These are phyloP conservation scores for Syngnathus scovelli DNA, from an alignment of 2,113 vertebrate species.

Conservation along the genomic window DNA sequence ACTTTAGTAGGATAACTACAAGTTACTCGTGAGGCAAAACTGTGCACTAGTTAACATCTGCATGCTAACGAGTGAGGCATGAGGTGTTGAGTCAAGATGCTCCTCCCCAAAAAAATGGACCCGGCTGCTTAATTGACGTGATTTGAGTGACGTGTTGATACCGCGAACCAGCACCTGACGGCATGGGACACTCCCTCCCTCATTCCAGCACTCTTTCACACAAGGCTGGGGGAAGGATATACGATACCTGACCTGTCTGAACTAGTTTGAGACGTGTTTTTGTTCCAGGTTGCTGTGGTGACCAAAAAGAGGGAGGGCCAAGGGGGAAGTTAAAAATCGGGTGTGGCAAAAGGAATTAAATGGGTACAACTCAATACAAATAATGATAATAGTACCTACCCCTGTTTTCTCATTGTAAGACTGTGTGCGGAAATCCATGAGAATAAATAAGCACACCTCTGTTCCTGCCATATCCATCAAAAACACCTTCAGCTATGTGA, in stretches of 20 bases:
- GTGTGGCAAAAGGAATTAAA: constrained; percentile 12
- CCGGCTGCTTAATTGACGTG: constrained; percentile 26
- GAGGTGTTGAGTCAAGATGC: neutral
- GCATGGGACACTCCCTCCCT: constrained; percentile 36
- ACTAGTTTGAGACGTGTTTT: constrained; percentile 49
- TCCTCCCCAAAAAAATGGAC: neutral
- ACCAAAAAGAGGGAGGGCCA: constrained; percentile 3
- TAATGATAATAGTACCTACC: neutral
- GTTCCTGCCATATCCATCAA: neutral
- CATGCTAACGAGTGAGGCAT: neutral
- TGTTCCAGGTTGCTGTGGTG: constrained; percentile 36
- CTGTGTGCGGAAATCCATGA: neutral
- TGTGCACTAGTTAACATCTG: neutral
- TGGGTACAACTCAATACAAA: neutral
- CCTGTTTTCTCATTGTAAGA: neutral
- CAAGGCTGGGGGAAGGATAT: constrained; percentile 12
- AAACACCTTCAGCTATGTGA: neutral
- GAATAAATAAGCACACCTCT: neutral
- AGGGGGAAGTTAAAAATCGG: neutral
- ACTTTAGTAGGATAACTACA: too few species aligned
- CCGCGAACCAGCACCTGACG: constrained; percentile 31
- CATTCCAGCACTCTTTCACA: constrained; percentile 38
- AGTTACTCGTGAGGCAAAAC: neutral
- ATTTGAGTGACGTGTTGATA: constrained; percentile 28
- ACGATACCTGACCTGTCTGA: constrained; percentile 57